Percentiles rank a stretch among this genome's conserved stretches.
Conservation (phyloP, 2,888 invertebrate genomes). For the Phasia obesa region DNA sequence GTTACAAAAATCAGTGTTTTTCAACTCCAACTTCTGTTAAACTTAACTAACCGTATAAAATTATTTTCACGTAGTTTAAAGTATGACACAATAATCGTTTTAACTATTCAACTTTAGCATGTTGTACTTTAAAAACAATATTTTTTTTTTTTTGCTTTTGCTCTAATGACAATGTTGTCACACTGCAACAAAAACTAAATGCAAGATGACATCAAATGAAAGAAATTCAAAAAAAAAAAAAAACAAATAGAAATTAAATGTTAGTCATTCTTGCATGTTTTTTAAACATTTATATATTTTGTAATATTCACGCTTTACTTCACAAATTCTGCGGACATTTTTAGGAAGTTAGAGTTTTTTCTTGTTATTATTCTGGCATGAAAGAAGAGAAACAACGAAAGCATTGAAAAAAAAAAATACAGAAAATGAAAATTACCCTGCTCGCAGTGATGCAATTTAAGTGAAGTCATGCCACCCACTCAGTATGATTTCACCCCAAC, state of each 20-base stretch:
- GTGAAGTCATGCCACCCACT: constrained; percentile 14
- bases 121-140: neutral
- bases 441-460: constrained; percentile 13
- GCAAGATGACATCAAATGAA: neutral
- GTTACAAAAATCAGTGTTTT: too few species aligned
- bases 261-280: constrained; percentile 28
- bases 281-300: constrained; percentile 15
- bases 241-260: neutral
- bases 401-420: constrained; percentile 1
- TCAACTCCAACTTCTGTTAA: neutral
- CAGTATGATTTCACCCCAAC: neutral
- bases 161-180: constrained; percentile 3
- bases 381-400: neutral
- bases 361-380: neutral
- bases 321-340: neutral
- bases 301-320: constrained; percentile 1
- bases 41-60: constrained; percentile 22
- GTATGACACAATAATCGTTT: constrained; percentile 7
- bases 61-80: constrained; percentile 5
- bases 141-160: too few species aligned
- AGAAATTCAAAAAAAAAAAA: neutral
- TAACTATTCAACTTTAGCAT: neutral
- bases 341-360: neutral
- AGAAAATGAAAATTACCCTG: neutral
- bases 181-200: neutral